Conservation (phyloP, 2,888 invertebrate species). For the Brachycybe producta region DNA sequence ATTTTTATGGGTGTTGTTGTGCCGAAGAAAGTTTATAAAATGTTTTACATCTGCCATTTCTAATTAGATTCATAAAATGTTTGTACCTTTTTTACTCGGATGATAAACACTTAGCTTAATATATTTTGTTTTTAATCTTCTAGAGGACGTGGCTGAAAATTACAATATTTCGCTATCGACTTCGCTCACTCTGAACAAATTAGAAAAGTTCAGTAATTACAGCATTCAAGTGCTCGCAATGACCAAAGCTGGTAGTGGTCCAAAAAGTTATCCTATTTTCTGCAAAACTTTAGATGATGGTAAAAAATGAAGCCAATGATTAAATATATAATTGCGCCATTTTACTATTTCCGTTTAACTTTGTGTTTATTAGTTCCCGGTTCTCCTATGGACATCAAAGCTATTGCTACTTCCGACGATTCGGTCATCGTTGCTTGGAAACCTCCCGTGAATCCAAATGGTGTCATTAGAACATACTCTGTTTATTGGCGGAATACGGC, state of each 20-base stretch:
- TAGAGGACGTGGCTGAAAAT: constrained; percentile 14
- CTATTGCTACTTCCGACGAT: constrained; percentile 78
- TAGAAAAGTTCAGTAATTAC: constrained; percentile 76
- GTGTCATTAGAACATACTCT: constrained; percentile 81
- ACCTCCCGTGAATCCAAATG: constrained; percentile 82
- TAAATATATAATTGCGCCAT: too few species aligned
- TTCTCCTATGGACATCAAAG: constrained; percentile 83
- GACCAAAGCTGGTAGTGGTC: constrained; percentile 72
- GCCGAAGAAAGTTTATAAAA: too few species aligned
- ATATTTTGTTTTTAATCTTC: background rate
- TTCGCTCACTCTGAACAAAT: constrained; percentile 21
- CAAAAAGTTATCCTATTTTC: constrained; percentile 57
- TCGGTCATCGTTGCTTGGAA: constrained; percentile 90
- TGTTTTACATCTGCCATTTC: too few species aligned
- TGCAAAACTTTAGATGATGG: constrained; percentile 77
- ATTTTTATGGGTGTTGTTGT: background rate
- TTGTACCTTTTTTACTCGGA: background rate
- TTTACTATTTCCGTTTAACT: too few species aligned
- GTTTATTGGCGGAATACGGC: constrained; percentile 53
- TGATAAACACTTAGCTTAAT: too few species aligned
- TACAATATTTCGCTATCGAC: constrained; percentile 9
- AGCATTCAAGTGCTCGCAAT: constrained; percentile 71
- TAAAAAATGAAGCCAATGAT: too few species aligned
- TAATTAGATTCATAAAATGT: too few species aligned
- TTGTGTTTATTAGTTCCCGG: constrained; percentile 77